Conservation (phyloP, 2,113 vertebrate species). For the Psammodynastes pulverulentus region DNA sequence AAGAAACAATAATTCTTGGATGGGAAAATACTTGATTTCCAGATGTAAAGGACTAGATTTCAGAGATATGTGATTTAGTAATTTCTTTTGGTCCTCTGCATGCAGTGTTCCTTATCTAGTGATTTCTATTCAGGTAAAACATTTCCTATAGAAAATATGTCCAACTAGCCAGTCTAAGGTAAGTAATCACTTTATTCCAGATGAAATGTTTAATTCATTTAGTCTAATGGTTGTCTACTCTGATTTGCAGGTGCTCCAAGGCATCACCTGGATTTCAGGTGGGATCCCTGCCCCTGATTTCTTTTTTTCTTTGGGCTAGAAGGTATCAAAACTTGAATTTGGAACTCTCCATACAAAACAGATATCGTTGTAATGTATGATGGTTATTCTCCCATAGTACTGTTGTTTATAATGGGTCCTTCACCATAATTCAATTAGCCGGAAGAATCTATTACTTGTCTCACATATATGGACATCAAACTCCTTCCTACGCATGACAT, state of each 20-base stretch:
- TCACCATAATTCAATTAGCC: slow-evolving; percentile 13
- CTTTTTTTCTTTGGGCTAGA: background rate
- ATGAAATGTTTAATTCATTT: background rate
- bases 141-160: background rate
- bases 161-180: background rate
- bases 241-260: background rate
- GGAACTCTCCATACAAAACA: background rate
- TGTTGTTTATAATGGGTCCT: background rate
- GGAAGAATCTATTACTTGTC: slow-evolving; percentile 34
- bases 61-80: background rate
- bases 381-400: background rate
- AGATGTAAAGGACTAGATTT: background rate
- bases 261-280: background rate
- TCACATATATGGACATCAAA: slow-evolving; percentile 10
- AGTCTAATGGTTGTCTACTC: background rate
- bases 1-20: background rate
- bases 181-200: background rate
- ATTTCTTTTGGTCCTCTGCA: background rate
- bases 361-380: background rate
- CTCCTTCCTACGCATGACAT: background rate
- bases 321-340: background rate
- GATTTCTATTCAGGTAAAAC: background rate
- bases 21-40: background rate
- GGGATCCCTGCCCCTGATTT: background rate
- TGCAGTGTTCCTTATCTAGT: background rate